phyloP scores from a whole-genome alignment of 2,113 vertebrate genomes.

The Anarrhichthys ocellatus region DNA sequence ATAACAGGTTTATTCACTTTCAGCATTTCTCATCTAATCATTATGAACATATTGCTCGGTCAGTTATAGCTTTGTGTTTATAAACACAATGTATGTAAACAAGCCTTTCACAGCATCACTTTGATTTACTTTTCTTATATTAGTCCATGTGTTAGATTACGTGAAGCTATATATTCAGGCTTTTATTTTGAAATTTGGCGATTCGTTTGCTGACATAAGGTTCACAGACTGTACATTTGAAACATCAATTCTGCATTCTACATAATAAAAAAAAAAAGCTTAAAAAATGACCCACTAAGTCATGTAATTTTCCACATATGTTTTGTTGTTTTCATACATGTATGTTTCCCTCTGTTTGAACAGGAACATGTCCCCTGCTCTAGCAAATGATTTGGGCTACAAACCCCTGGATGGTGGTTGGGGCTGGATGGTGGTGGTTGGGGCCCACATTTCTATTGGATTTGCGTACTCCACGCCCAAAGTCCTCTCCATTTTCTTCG shows the following conservation, averaged over 20 bases:
- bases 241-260: neutral
- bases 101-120: neutral
- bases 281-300: too few species aligned
- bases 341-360: neutral
- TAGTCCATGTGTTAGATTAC: neutral
- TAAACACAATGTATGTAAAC: neutral
- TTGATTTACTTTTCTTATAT: neutral
- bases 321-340: neutral
- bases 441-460: conserved; percentile 85
- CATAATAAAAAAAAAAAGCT: too few species aligned
- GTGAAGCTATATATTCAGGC: neutral
- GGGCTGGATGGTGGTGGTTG: conserved; percentile 86
- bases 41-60: neutral
- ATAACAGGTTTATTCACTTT: neutral
- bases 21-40: neutral
- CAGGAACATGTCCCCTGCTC: conserved; percentile 75
- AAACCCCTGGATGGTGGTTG: conserved; percentile 85
- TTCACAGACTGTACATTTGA: neutral
- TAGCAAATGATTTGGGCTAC: conserved; percentile 20
- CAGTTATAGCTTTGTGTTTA: neutral
- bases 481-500: conserved; percentile 86
- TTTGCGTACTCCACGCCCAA: conserved; percentile 89
- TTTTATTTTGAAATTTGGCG: conserved; percentile 16
- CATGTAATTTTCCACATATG: neutral
- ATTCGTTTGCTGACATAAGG: neutral